These are phyloP conservation scores for Erethizon dorsatum DNA, from an alignment of 2,797 vertebrate genomes.

Conservation along the genomic window DNA sequence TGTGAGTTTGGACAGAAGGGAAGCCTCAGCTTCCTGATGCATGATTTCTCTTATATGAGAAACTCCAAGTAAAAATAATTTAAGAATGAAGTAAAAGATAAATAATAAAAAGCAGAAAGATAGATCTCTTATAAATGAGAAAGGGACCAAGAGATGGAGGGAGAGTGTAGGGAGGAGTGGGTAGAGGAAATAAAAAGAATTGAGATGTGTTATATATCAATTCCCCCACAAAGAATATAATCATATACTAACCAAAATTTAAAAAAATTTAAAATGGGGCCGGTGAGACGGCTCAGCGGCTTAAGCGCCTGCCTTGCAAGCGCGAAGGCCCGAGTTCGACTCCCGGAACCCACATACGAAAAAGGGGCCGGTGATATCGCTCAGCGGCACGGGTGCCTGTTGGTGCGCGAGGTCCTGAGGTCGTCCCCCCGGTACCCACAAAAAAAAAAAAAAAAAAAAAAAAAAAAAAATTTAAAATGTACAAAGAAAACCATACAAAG, in stretches of 20 bases:
- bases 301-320: no score
- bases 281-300: no score
- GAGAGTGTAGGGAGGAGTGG: not conserved
- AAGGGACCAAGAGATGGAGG: not conserved
- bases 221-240: not conserved
- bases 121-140: not conserved
- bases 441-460: not conserved
- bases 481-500: not conserved
- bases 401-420: no score
- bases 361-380: no score
- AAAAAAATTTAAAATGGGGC: not conserved
- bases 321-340: no score
- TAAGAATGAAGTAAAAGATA: not conserved
- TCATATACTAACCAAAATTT: not conserved
- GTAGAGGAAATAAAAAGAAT: not conserved
- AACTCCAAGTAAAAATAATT: not conserved
- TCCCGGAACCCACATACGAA: no score
- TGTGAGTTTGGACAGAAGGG: not conserved
- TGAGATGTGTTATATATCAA: not conserved
- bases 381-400: no score
- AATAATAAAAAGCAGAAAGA: not conserved
- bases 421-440: no score
- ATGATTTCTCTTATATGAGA: not conserved
- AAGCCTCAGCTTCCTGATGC: not conserved
- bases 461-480: not conserved